phyloP scores from a whole-genome alignment of 2,113 vertebrate species.

The Heloderma charlesbogerti region DNA sequence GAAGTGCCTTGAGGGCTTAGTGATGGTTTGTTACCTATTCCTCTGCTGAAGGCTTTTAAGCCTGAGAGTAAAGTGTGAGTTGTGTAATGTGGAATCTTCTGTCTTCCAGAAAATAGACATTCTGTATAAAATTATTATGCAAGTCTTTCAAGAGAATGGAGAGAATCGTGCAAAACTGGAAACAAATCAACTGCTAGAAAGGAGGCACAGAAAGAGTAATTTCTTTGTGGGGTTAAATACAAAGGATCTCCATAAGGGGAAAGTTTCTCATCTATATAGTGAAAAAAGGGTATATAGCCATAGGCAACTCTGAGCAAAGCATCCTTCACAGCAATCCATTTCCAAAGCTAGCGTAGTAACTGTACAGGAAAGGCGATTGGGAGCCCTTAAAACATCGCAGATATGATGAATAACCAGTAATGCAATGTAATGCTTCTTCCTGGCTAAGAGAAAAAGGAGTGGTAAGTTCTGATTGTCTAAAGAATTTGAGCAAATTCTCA shows the following conservation, averaged over 20 bases:
- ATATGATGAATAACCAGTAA: conserved; percentile 25
- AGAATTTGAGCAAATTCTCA: conserved; percentile 4
- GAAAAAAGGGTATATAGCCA: neutral
- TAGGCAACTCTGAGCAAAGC: conserved; percentile 5
- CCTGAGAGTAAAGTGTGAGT: conserved; percentile 21
- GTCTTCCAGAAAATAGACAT: conserved; percentile 57
- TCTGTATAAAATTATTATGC: conserved; percentile 50
- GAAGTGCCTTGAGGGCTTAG: neutral
- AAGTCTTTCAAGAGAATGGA: conserved; percentile 26
- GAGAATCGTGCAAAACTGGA: neutral
- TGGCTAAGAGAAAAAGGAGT: conserved; percentile 9
- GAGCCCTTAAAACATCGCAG: neutral
- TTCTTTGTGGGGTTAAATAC: neutral
- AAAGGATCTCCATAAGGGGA: conserved; percentile 2
- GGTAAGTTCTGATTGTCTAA: conserved; percentile 12
- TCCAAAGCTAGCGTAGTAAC: conserved; percentile 14
- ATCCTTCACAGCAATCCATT: conserved; percentile 6
- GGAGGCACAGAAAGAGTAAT: neutral
- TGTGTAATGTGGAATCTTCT: conserved; percentile 29
- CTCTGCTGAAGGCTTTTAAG: conserved; percentile 30
- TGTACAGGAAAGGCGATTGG: conserved; percentile 14
- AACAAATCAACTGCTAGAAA: neutral
- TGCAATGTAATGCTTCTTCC: conserved; percentile 18
- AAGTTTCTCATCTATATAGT: neutral
- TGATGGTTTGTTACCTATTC: neutral